Conservation (phyloP, 2,888 invertebrate species). For the Nomada ferruginata region DNA sequence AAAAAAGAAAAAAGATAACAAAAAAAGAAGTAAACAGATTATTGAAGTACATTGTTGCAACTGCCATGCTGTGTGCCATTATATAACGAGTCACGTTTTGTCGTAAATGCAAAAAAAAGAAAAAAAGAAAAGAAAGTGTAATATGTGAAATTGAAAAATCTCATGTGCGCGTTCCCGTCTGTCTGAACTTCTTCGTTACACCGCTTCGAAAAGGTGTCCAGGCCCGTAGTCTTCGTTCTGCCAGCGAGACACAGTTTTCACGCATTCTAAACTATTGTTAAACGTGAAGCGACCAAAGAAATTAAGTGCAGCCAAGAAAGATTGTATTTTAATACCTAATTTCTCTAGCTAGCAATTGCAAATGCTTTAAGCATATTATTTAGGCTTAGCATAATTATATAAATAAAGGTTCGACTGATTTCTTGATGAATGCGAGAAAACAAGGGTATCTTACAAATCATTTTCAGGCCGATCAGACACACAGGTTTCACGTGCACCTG, state of each 20-base stretch:
- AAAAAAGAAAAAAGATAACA: constrained; percentile 41
- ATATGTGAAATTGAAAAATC: constrained; percentile 46
- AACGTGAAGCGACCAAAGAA: neutral
- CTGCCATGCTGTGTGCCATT: constrained; percentile 84
- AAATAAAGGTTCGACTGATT: neutral
- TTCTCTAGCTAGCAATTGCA: neutral
- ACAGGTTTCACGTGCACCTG: constrained; percentile 35
- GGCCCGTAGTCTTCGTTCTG: constrained; percentile 37
- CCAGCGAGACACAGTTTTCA: constrained; percentile 7
- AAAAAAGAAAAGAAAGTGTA: constrained; percentile 54
- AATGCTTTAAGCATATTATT: neutral
- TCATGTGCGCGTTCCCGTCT: constrained; percentile 67
- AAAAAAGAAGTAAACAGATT: constrained; percentile 71
- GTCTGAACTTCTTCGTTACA: constrained; percentile 56
- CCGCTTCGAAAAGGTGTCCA: constrained; percentile 37
- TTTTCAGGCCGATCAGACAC: neutral
- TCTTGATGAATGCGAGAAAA: constrained; percentile 10
- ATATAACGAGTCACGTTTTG: constrained; percentile 80
- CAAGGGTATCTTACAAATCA: neutral
- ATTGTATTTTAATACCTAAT: constrained; percentile 15
- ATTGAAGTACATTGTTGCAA: constrained; percentile 83
- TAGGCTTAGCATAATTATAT: neutral
- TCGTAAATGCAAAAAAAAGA: constrained; percentile 71
- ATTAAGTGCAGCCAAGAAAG: neutral
- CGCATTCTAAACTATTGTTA: neutral